Base-by-base conservation (phyloP, 1,140 invertebrate genomes). In the Agrilus planipennis region DNA sequence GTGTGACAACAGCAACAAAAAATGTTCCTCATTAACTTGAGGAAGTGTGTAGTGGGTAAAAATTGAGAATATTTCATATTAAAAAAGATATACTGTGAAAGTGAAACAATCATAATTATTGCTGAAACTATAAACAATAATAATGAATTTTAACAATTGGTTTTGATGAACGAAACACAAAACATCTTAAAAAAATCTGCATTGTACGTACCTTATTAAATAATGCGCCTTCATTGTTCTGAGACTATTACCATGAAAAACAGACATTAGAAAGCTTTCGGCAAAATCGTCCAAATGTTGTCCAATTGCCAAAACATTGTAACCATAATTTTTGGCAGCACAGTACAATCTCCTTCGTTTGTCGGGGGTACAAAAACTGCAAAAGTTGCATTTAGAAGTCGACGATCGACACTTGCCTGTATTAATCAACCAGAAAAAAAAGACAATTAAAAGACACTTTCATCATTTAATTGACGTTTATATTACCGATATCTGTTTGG, bases 281-380 rank as follows among this genome's bases (percentile, higher is more conserved):
- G 83, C 78, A 1, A 91, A 65, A 62, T 89, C 84, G 64, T 92
- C 89, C 12, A 92, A 65, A 60, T 87, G 82, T 58, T 92, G 88
- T 4, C 86, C 88, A 4, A 92, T 61, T 0, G 85, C 87, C 1
- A 91, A 62, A 1, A 90, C 86, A 56, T 89, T 88, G 64, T 87
- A 94, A 2, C 75, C 74, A 51, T 86, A 75, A 40, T 72, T 67
- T 41, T 81, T 71, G 0, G 87, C 87, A 21, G 78, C 70, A 1
- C 73, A 66, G 60, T 89, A 90, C 30, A 89, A 70, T 39, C 79
- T 69, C 1, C 49, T 54, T 12, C 58, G 39, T 12, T 55, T 14
- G 16, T 49, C 48, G 2, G 19, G 9, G 6, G 19, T 50, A 18
- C 41, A 37, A 39, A 50, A 50, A 32, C 41, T 50, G 20, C 20